Base-by-base conservation (phyloP, 2,888 invertebrate genomes). In the Chromoteleia sp. region DNA sequence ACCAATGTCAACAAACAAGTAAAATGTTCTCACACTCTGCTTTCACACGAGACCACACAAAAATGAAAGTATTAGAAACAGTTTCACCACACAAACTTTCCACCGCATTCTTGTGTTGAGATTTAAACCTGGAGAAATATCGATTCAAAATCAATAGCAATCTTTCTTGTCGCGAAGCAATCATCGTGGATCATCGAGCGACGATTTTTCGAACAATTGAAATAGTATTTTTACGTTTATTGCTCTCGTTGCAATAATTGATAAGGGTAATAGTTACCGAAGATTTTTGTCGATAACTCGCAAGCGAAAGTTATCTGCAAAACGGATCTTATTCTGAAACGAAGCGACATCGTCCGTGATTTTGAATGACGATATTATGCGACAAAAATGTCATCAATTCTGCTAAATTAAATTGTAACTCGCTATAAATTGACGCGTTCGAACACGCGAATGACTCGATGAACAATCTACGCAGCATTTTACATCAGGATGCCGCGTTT, bases 41-140 rank as follows among this genome's bases (percentile, higher is more conserved):
- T 63, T 50, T 63, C 61, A 61, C 61, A 30, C 15, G 30, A 17
- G 36, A 50, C 63, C 63, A 63, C 33, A 45, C 36, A 33, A 63
- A 50, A 63, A 63, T 50, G 33, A 63, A 48, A 63, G 48, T 43
- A 36, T 48, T 48, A 48, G 21, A 8, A 33, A 48, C 21, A 48
- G 48, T 50, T 63, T 63, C 61, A 45, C 43, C 61, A 45, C 45
- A 45, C 8, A 10, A 61, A 61, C 61, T 61, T 61, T 61, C 59
- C 29, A 59, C 25, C 15, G 59, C 59, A 41, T 59, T 41, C 41
- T 59, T 43, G 14, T 17, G 59, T 25, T 7, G 14, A 14, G 59
- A 14, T 36, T 25, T 12, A 21, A 41, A 41, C 33, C 33, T 10
- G 6, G 6, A 5, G 1, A 10, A 5, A 10, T 33, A 33, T 33